These are phyloP conservation scores for Megalonaias nervosa DNA, from an alignment of 1,140 invertebrate species.

Conservation along the genomic window DNA sequence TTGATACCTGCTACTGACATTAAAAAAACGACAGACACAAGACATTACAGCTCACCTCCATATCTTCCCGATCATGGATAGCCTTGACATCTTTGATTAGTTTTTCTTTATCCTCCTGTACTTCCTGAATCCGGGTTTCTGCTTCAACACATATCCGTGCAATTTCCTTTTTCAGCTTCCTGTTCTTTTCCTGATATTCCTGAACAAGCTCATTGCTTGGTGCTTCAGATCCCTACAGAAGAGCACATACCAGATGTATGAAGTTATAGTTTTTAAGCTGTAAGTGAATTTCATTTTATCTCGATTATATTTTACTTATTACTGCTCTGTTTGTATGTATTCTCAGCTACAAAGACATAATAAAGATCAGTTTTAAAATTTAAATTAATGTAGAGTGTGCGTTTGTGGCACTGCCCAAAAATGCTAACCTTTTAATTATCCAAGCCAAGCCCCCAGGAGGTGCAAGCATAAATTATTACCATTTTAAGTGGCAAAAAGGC, in stretches of 20 bases:
- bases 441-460: no score
- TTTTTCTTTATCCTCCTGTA: slow-evolving; percentile 46
- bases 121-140: slow-evolving; percentile 51
- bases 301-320: background rate
- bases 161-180: slow-evolving; percentile 44
- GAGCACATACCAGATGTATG: no score
- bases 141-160: slow-evolving; percentile 52
- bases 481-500: no score
- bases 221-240: slow-evolving; percentile 25
- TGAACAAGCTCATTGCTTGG: slow-evolving; percentile 40
- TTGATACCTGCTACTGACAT: no score
- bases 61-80: slow-evolving; percentile 42
- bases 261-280: no score
- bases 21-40: no score
- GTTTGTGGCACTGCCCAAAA: no score
- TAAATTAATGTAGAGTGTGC: no score
- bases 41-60: background rate
- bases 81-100: slow-evolving; percentile 52
- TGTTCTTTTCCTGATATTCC: slow-evolving; percentile 41
- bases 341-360: slow-evolving; percentile 1
- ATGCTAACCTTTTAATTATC: no score
- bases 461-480: no score
- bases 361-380: background rate
- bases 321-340: background rate
- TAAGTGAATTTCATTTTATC: no score